A percentile compares a stretch with the other conserved stretches of the same genome.
phyloP scores from a whole-genome alignment of 2,113 vertebrate genomes.

The Cranoglanis bouderius region DNA sequence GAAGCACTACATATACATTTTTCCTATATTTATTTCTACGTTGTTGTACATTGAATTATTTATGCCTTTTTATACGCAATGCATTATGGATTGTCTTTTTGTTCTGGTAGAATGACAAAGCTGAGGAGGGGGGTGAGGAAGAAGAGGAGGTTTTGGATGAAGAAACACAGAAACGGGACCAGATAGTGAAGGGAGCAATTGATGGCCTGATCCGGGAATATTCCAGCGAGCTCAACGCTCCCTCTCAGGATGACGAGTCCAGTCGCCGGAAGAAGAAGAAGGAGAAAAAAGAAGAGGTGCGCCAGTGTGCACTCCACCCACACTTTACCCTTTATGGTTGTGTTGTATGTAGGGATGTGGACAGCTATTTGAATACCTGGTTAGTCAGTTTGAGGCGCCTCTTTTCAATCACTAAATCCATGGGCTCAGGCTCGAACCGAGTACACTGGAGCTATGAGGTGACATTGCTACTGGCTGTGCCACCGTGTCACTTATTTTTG shows the following conservation, averaged over 20 bases:
- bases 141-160: slow-evolving; percentile 97
- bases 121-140: slow-evolving; percentile 80
- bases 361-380: not conserved
- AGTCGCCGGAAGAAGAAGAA: slow-evolving; percentile 94
- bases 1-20: not conserved
- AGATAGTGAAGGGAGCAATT: slow-evolving; percentile 91
- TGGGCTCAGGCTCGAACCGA: not conserved
- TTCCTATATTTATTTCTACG: not conserved
- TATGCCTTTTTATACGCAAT: not conserved
- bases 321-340: not conserved
- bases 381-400: not conserved
- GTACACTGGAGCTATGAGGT: not conserved
- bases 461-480: not conserved
- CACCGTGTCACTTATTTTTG: not conserved
- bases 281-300: slow-evolving; percentile 98
- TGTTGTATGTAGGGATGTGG: not conserved
- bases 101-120: slow-evolving; percentile 73
- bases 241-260: slow-evolving; percentile 91
- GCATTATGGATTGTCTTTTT: not conserved
- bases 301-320: not conserved
- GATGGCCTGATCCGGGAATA: slow-evolving; percentile 95
- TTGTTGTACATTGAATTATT: not conserved
- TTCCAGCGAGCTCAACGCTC: slow-evolving; percentile 94
- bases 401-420: not conserved
- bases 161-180: slow-evolving; percentile 93